Conservation (phyloP, 2,113 vertebrate genomes). For the Dicerorhinus sumatrensis region DNA sequence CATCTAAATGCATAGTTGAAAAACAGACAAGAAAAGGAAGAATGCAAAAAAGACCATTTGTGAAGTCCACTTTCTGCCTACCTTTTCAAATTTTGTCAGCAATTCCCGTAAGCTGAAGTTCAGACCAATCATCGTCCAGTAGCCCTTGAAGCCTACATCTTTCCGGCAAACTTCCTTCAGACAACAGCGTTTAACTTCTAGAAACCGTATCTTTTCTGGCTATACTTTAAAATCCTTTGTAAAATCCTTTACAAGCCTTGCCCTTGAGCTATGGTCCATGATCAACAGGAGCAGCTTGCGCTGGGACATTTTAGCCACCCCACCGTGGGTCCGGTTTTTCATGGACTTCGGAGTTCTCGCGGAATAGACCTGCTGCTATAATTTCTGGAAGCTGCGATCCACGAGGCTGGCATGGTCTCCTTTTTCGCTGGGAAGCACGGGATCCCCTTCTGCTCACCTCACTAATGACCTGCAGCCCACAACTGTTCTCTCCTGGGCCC, state of each 20-base stretch:
- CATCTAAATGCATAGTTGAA: neutral
- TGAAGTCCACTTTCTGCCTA: constrained; percentile 85
- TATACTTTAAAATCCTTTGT: constrained; percentile 78
- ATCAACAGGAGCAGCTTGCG: constrained; percentile 33
- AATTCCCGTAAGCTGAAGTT: constrained; percentile 95
- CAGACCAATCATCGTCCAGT: constrained; percentile 95
- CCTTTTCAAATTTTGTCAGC: constrained; percentile 96
- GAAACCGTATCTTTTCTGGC: constrained; percentile 72
- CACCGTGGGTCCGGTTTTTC: constrained; percentile 60
- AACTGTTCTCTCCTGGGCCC: constrained; percentile 80
- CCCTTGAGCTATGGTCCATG: constrained; percentile 77
- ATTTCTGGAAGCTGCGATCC: constrained; percentile 72
- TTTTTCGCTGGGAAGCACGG: constrained; percentile 50
- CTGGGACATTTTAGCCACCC: constrained; percentile 78
- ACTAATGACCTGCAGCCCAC: constrained; percentile 80
- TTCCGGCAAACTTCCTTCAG: constrained; percentile 81
- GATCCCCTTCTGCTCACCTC: constrained; percentile 80
- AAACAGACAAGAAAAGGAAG: neutral
- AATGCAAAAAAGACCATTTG: neutral
- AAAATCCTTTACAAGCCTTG: constrained; percentile 68
- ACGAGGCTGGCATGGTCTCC: constrained; percentile 71
- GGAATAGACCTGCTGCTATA: constrained; percentile 50
- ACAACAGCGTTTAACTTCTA: constrained; percentile 76
- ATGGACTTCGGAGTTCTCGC: constrained; percentile 35
- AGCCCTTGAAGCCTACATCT: constrained; percentile 88